Base-by-base conservation (phyloP, 2,888 invertebrate species). In the Philhelius pedissequus region DNA sequence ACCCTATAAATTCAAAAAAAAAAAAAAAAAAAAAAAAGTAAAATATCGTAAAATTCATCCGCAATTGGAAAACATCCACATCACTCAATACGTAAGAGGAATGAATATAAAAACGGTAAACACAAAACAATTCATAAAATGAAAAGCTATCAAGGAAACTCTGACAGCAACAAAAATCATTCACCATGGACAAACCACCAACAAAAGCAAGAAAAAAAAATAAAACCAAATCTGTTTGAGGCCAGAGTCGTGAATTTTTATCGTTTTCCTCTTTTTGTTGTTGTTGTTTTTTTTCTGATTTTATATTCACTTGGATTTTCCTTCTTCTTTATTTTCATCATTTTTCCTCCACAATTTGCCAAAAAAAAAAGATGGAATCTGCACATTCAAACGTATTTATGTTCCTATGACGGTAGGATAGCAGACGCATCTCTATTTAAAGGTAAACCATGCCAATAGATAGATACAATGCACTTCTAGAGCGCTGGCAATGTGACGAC, bases 131-230 rank as follows among this genome's bases (percentile, higher is more conserved):
- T 79, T 66, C 78, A 83, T 69, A 79, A 83, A 79, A 83, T 79
- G 78, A 83, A 83, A 83, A 79, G 69, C 83, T 58, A 79, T 83
- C 83, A 79, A 83, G 74, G 78, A 83, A 83, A 74, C 83, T 83
- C 69, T 58, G 56, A 62, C 60, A 80, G 35, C 50, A 52, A 66
- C 60, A 40, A 15, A 15, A 73, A 73, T 48, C 60, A 71, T 77
- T 71, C 81, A 68, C 77, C 73, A 60, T 73, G 54, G 58, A 35
- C 78, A 73, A 58, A 38, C 22, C 38, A 38, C 22, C 38, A 58
- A 58, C 8, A 35, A 58, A 40, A 40, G n/a, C 7, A 38, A 38
- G 38, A 54, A 56, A 56, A 35, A 79, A 62, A 18, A 68, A 77
- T 7, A 81, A 76, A 50, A 68, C 69, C 43, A 74, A 79, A 83